Evolutionary conservation across 2,888 invertebrate species (phyloP).

Genomic region (Synergus japonicus): DNA sequence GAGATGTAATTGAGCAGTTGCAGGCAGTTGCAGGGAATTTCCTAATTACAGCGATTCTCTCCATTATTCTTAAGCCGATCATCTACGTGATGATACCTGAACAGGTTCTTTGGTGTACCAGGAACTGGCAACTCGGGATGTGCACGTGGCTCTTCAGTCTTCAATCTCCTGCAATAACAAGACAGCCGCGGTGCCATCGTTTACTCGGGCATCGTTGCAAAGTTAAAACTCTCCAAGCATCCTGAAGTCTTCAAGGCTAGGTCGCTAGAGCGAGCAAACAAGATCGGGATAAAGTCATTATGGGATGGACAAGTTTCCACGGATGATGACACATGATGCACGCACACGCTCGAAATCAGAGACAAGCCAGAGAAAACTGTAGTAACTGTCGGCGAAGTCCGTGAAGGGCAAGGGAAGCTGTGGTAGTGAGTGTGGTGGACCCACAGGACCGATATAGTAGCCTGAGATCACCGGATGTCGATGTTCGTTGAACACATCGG

Average conservation of each 20-base stretch:
- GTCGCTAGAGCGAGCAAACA: conserved; percentile 2
- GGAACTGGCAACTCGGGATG: conserved; percentile 9
- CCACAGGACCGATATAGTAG: background rate
- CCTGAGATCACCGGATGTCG: background rate
- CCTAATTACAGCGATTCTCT: conserved; percentile 26
- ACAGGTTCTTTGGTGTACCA: background rate
- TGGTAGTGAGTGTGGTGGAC: background rate
- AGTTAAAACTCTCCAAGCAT: background rate
- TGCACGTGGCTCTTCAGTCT: conserved; percentile 28
- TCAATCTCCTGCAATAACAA: conserved; percentile 39
- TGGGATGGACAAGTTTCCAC: conserved; percentile 50
- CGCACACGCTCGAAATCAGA: background rate
- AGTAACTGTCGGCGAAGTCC: background rate
- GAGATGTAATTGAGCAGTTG: conserved; percentile 20
- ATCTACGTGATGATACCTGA: conserved; percentile 27
- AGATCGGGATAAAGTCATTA: conserved; percentile 60
- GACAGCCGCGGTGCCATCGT: conserved; percentile 38
- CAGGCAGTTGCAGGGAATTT: conserved; percentile 30
- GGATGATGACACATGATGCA: background rate
- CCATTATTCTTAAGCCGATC: conserved; percentile 30
- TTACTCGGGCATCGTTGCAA: background rate
- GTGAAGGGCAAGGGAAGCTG: background rate
- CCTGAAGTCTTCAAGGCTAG: background rate
- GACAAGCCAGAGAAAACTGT: background rate
- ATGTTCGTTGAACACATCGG: background rate